Evolutionary conservation across 1,140 invertebrate species (phyloP).

Genomic region (Drosophila asahinai): DNA sequence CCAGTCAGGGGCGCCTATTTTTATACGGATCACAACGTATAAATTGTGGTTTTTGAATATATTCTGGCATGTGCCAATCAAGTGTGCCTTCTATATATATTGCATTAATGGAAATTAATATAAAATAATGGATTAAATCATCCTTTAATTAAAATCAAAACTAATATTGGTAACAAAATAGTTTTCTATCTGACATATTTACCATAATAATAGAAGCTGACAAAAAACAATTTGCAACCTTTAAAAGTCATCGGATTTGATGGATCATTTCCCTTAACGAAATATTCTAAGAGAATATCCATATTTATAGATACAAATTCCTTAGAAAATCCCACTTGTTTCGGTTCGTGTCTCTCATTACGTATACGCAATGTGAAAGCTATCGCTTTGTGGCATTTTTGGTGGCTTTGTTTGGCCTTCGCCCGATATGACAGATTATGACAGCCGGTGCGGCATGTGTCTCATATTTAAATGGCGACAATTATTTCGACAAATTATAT

Average conservation of each 20-base stretch:
- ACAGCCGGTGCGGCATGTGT: constrained; percentile 78
- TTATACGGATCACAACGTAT: constrained; percentile 37
- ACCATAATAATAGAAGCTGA: background rate
- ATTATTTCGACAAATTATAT: constrained; percentile 45
- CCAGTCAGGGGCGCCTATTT: constrained; percentile 47
- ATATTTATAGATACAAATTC: constrained; percentile 35
- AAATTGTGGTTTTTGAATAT: constrained; percentile 10
- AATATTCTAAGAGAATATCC: background rate
- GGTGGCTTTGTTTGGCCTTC: constrained; percentile 73
- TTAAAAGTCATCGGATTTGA: constrained; percentile 5
- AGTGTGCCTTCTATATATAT: background rate
- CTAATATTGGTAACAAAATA: too few species aligned
- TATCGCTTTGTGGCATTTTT: constrained; percentile 29
- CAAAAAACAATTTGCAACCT: background rate
- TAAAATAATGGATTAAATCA: too few species aligned
- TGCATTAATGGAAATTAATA: background rate
- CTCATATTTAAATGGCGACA: constrained; percentile 32
- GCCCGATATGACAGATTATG: constrained; percentile 67
- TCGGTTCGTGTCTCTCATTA: constrained; percentile 39
- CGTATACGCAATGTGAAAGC: constrained; percentile 58
- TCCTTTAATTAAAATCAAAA: background rate
- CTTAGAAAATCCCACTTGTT: constrained; percentile 50
- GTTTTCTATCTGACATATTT: too few species aligned
- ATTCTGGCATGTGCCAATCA: constrained; percentile 52
- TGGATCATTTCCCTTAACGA: constrained; percentile 15